Conservation (phyloP, 2,113 vertebrate genomes). For the Motacilla alba region DNA sequence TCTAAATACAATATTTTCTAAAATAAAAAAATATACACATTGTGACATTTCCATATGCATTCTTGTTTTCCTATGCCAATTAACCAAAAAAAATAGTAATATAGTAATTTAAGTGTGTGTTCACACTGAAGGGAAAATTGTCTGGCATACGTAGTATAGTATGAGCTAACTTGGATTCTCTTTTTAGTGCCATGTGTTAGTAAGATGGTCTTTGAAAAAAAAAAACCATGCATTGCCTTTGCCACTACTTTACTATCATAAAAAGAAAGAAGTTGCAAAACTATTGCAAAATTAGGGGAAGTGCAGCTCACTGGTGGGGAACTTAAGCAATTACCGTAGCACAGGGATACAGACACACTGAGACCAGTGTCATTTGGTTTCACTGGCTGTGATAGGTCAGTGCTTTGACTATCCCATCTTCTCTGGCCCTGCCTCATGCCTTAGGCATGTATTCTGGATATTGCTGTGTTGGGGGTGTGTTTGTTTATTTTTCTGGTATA, state of each 20-base stretch:
- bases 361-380: background rate
- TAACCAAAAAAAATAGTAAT: background rate
- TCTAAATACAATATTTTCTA: background rate
- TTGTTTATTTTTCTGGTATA: background rate
- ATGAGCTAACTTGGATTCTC: background rate
- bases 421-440: background rate
- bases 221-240: background rate
- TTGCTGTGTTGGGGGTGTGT: background rate
- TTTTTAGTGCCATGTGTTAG: background rate
- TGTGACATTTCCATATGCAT: background rate
- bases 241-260: background rate
- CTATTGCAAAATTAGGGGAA: background rate
- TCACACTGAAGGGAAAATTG: background rate
- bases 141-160: background rate
- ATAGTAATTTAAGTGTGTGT: background rate
- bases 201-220: background rate
- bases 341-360: too few relatives aligned
- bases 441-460: background rate
- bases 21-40: background rate
- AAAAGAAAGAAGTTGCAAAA: constrained; percentile 23
- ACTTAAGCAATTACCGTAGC: background rate
- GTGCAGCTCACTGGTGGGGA: background rate
- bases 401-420: background rate
- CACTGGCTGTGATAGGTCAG: background rate
- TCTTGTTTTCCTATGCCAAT: background rate